Conservation (phyloP, 2,888 invertebrate species). For the Dryococelus australis region DNA sequence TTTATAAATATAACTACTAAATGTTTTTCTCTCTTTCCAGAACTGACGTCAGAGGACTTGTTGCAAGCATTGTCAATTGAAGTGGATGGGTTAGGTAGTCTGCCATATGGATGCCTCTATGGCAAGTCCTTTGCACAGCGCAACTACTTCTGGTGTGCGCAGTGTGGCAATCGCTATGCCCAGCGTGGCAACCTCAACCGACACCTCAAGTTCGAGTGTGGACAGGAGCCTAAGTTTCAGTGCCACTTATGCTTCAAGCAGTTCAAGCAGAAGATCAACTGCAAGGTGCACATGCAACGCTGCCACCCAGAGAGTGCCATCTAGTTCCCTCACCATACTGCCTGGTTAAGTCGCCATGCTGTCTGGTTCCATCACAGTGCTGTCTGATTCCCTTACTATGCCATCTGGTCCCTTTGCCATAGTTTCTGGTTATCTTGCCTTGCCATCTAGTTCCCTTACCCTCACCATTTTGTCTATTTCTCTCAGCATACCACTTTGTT, state of each 20-base stretch:
- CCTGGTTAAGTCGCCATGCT: too few relatives aligned
- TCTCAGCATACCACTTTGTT: too few relatives aligned
- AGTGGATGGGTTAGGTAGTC: too few relatives aligned
- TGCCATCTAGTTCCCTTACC: too few relatives aligned
- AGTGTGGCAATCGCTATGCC: constrained; percentile 53
- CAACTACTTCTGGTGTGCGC: constrained; percentile 48
- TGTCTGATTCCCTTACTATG: too few relatives aligned
- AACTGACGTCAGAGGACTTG: neutral
- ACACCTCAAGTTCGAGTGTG: constrained; percentile 65
- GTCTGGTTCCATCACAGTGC: too few relatives aligned
- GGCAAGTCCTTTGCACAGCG: neutral
- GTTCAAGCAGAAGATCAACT: constrained; percentile 35
- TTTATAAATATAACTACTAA: neutral
- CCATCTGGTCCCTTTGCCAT: too few relatives aligned
- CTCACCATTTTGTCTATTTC: too few relatives aligned
- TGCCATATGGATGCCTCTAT: neutral
- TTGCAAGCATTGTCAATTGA: neutral
- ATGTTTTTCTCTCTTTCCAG: neutral
- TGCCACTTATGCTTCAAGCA: constrained; percentile 50
- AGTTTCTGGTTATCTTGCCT: too few relatives aligned
- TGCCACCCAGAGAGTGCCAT: neutral
- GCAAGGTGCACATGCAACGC: constrained; percentile 33
- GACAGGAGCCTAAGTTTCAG: constrained; percentile 58
- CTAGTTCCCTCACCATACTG: neutral
- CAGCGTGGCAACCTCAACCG: constrained; percentile 53